Base-by-base conservation (phyloP, 2,797 vertebrate genomes). In the Limosa lapponica region DNA sequence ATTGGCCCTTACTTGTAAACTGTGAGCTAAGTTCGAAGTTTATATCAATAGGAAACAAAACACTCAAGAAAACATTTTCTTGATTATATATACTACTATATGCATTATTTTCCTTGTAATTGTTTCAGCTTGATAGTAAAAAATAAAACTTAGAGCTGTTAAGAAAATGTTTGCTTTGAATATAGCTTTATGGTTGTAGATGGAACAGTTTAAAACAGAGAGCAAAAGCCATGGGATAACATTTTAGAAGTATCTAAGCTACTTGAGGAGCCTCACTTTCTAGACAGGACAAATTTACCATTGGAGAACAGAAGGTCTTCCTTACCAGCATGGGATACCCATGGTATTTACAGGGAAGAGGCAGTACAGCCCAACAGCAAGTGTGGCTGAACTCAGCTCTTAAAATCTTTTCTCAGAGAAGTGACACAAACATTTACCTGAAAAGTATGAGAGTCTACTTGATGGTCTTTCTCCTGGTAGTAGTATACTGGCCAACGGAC, bases 131-230 rank as follows among this genome's bases (percentile, higher is more conserved):
- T 84, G 46, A 55, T 66, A 80, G 36, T 41, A 70, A 88, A 82
- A 94, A 78, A 74, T 49, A 78, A 91, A 93, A 88, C 41, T 64
- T 83, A 13, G 13, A 58, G 83, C 36, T 58, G 43, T 84, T 90
- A 92, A 83, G 71, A 82, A 89, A 93, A 92, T 18, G 48, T 77
- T 95, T 83, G n/a, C 15, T 96, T 94, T 52, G 51, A 92, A 86
- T 66, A 82, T n/a, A 71, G 32, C 66, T 78, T 90, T 79, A 67
- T 23, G 36, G 62, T 6, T 89, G 39, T 55, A 84, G 82, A 90
- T 22, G 51, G n/a, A 55, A 81, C 17, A 85, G 49, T 66, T 87
- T 74, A 69, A 77, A 89, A 61, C 15, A 69, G 48, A 79, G 88
- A 83, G 37, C 34, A 91, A 91, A 94, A 89, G 19, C 12, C n/a